Evolutionary conservation across 2,888 invertebrate genomes (phyloP).

Genomic region (Aelia acuminata): DNA sequence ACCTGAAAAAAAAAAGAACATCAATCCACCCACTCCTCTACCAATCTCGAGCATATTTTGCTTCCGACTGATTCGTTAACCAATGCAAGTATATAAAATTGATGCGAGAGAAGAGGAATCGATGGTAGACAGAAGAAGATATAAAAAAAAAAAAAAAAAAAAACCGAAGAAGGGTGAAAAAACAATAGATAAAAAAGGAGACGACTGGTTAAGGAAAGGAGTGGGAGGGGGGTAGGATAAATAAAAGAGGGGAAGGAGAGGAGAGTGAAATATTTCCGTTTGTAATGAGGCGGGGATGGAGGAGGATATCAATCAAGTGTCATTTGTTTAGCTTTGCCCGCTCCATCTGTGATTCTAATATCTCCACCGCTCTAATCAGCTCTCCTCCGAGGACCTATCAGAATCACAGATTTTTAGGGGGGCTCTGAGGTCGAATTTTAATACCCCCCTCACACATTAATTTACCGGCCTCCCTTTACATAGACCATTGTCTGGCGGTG

Average conservation of each 20-base stretch:
- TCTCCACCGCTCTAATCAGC: constrained; percentile 49
- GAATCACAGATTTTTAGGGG: constrained; percentile 59
- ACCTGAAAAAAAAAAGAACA: neutral
- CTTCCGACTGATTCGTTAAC: neutral
- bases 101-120: neutral
- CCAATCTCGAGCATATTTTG: neutral
- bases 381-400: constrained; percentile 52
- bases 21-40: neutral
- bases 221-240: neutral
- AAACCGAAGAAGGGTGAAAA: neutral
- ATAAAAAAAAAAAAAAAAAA: constrained; percentile 6
- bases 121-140: neutral
- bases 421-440: constrained; percentile 52
- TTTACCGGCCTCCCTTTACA: constrained; percentile 54
- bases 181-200: constrained; percentile 34
- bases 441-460: constrained; percentile 58
- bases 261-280: constrained; percentile 54
- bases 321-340: constrained; percentile 59
- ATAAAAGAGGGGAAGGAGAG: constrained; percentile 41
- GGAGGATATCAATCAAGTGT: constrained; percentile 56
- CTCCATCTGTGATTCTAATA: constrained; percentile 60
- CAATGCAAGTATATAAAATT: neutral
- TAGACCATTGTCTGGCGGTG: constrained; percentile 48
- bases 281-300: constrained; percentile 54
- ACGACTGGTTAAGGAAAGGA: constrained; percentile 44